Evolutionary conservation across 2,888 invertebrate genomes (phyloP), one percentile per base, ranked within the genome.

Genomic region (Cataglyphis altisquamis): DNA sequence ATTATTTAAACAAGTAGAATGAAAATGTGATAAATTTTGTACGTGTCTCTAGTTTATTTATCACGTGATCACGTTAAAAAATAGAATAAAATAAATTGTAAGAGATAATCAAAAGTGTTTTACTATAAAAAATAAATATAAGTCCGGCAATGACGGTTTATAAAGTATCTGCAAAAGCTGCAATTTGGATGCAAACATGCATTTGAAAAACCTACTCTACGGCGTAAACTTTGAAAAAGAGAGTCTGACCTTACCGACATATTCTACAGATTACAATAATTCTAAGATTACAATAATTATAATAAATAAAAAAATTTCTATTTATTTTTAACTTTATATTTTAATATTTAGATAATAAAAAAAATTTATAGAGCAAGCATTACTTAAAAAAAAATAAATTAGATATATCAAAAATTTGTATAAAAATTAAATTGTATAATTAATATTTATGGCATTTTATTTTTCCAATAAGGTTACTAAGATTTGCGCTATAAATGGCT

Each of bases 391-490:
- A 25, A 29, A 10, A 25, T 1, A 25, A 25, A 25, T 57, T 39
- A 21, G 18, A 4, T 52, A 15, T 39, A 41, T 60, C 25, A 57
- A 72, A 32, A 29, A 39, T 12, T 12, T 39, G n/a, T 39, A 52
- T 36, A 1, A 1, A 63, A 32, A 25, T 63, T 74, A 63, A 57
- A 74, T 60, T 60, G 0, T 36, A 52, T 36, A 36, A 15, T 39
- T 62, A 73, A 21, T 9, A 36, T 64, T 36, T 48, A 45, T 32
- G 32, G n/a, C 12, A 25, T 60, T 74, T 25, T n/a, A 8, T 8
- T 57, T 39, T 63, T 32, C 4, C 32, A 62, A n/a, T 45, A 73
- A 73, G 32, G 41, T 60, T n/a, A 32, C 8, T 74, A 1, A 45
- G 2, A 32, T 32, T 45, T 25, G 25, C 25, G 25, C 25, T 25